A percentile compares a stretch with the other conserved stretches of the same genome.
Evolutionary conservation across 2,888 invertebrate genomes (phyloP).

Genomic region (Pandemis heparana): DNA sequence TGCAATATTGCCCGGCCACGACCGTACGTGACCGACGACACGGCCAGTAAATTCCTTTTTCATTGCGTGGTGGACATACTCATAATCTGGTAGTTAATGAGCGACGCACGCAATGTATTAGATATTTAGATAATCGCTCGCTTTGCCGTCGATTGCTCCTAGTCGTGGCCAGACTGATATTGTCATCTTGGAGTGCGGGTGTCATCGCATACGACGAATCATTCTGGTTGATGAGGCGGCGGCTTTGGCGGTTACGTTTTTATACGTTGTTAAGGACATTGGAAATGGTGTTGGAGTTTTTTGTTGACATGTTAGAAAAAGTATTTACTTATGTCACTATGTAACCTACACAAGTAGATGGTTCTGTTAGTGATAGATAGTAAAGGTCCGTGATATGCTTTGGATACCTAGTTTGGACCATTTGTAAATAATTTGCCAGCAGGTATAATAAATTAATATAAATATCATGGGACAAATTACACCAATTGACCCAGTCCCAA

Average conservation of each 20-base stretch:
- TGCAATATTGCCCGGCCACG: constrained; percentile 30
- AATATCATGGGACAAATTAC: no score
- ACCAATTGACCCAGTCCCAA: no score
- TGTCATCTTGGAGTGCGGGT: constrained; percentile 44
- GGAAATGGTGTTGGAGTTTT: neutral
- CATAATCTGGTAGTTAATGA: neutral
- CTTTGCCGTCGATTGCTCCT: neutral
- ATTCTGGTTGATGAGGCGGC: constrained; percentile 45
- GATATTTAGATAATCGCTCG: neutral
- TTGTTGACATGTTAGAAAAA: neutral
- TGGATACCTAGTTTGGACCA: neutral
- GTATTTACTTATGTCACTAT: neutral
- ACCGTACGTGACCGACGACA: neutral
- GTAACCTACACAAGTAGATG: neutral
- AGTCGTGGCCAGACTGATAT: neutral
- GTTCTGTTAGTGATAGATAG: neutral
- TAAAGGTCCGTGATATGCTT: neutral
- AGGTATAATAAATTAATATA: no score
- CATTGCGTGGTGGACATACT: neutral
- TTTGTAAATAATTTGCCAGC: no score
- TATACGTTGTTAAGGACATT: constrained; percentile 18
- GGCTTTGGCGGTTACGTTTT: constrained; percentile 37
- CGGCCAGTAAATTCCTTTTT: neutral
- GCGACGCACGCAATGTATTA: neutral
- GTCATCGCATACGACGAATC: constrained; percentile 45